A percentile compares a stretch with the other conserved stretches of the same genome.
These are phyloP conservation scores for Acrocephalus scirpaceus DNA, from an alignment of 2,797 vertebrate genomes.

Conservation along the genomic window DNA sequence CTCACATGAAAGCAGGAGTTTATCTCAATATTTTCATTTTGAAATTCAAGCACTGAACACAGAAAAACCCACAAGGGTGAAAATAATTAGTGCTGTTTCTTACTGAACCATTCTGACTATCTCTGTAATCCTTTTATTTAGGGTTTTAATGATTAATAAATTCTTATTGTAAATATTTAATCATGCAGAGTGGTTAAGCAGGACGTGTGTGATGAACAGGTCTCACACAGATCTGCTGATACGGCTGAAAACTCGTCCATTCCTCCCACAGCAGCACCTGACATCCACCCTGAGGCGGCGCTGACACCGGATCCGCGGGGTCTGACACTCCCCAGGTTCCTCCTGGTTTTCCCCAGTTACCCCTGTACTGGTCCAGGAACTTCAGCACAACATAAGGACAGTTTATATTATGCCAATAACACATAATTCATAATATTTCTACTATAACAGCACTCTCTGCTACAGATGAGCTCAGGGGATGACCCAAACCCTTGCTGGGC, in stretches of 20 bases:
- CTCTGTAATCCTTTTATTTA: constrained; percentile 9
- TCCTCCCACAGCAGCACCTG: neutral
- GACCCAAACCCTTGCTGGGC: neutral
- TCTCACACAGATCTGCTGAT: neutral
- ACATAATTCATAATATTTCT: accelerated
- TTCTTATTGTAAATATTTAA: constrained; percentile 10
- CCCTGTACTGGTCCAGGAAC: neutral
- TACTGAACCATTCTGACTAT: neutral
- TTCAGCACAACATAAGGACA: neutral
- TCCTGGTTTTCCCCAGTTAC: neutral
- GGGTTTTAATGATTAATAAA: neutral
- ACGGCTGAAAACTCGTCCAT: accelerated
- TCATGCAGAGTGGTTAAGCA: neutral
- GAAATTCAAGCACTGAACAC: neutral
- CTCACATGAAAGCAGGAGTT: neutral
- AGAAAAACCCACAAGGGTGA: neutral
- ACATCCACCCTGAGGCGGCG: neutral
- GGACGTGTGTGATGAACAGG: neutral
- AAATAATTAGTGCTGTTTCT: constrained; percentile 7
- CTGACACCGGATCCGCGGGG: accelerated
- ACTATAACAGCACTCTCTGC: accelerated
- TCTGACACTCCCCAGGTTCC: neutral
- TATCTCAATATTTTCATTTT: constrained; percentile 34
- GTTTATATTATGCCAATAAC: neutral
- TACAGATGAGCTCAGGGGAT: neutral